These are phyloP conservation scores for Machimus rusticus DNA, from an alignment of 2,888 invertebrate genomes.

Conservation along the genomic window DNA sequence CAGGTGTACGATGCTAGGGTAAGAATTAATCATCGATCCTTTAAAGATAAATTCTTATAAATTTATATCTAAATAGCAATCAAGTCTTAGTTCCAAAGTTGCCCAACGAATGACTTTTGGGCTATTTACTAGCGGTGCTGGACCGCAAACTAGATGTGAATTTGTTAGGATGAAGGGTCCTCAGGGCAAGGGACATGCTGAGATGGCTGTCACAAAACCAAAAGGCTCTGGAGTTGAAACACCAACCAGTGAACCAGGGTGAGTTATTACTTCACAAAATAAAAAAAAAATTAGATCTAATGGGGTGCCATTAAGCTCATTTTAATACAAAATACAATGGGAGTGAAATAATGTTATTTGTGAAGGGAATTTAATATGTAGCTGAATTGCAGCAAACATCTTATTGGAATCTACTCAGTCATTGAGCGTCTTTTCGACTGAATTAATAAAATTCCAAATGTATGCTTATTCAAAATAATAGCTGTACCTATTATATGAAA, in stretches of 20 bases:
- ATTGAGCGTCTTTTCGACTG: too few species aligned
- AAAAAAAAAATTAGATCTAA: not conserved
- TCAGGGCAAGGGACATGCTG: conserved; percentile 94
- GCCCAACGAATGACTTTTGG: conserved; percentile 96
- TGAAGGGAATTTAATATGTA: too few species aligned
- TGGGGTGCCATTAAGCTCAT: too few species aligned
- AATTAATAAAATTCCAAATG: too few species aligned
- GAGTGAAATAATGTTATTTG: too few species aligned
- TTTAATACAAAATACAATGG: too few species aligned
- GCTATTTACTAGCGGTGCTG: conserved; percentile 76
- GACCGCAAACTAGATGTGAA: conserved; percentile 85
- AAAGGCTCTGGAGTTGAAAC: conserved; percentile 94
- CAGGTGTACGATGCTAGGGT: conserved; percentile 96
- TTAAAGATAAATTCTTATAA: not conserved
- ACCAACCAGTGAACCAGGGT: conserved; percentile 89
- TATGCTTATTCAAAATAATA: too few species aligned
- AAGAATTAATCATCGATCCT: conserved; percentile 56
- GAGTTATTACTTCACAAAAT: conserved; percentile 18
- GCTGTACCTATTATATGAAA: too few species aligned
- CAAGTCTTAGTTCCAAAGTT: conserved; percentile 91
- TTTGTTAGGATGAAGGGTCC: conserved; percentile 99
- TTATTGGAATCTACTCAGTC: too few species aligned
- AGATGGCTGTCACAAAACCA: conserved; percentile 96
- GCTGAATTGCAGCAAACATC: too few species aligned
- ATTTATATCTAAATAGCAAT: conserved; percentile 68